Base-by-base conservation (phyloP, 2,113 vertebrate genomes). In the Hucho hucho region DNA sequence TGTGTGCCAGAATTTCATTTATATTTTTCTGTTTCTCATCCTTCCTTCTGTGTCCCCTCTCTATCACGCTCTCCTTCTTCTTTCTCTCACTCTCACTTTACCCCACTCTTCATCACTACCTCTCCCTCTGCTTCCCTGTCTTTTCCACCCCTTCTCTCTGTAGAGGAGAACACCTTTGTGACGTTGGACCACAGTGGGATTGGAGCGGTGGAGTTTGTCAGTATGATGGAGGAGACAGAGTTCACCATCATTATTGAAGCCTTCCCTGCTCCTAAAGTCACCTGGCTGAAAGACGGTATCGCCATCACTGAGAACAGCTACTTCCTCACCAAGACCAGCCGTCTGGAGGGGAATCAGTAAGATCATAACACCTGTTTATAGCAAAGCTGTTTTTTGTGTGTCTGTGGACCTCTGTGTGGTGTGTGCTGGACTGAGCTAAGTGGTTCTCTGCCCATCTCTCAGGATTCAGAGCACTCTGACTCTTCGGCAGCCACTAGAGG, bases 381-480 rank as follows among this genome's bases (percentile, higher is more conserved):
- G 26, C 14, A 16, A 13, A 1, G 28, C 5, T 53, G 16, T 5
- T 64, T 22, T 14, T 16, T 66, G 64, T 32, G 16, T 66, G 28
- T 32, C 13, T 26, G 13, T 29, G 63, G 63, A 37, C 18, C 28
- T 67, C 4, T 65, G 64, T 65, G 9, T 43, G 37, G 37, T 43
- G 37, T 43, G 24, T 12, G 13, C 26, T 14, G 3, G 11, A 6
- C 26, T 64, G 16, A 25, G 46, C 69, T 64, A 69, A 64, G 16
- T 32, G 47, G 26, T 56, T 66, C 9, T 67, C n/a, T 59, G 73
- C 29, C 32, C 11, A 7, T 29, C 70, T 32, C 75, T 1, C 87
- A 99, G 98, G 87, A 98, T 96, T 86, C 87, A 94, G 82, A 97
- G 96, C 70, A 82, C 94, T 81, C 84, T 99, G 84, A 96, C 93